Base-by-base conservation (phyloP, 2,888 invertebrate species). In the Dryocosmus kuriphilus region DNA sequence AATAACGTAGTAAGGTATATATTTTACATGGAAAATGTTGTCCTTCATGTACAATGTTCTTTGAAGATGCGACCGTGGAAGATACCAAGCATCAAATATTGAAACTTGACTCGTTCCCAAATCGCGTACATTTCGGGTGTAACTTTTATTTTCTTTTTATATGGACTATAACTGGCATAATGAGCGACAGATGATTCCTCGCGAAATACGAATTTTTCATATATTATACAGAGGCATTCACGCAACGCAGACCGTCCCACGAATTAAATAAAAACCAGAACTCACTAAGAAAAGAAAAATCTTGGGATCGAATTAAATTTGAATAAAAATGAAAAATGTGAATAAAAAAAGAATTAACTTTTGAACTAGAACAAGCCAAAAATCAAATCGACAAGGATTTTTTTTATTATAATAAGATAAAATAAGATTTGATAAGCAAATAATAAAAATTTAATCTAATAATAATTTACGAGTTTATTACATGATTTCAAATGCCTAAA, bases 1-100 rank as follows among this genome's bases (percentile, higher is more conserved):
- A 90, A 90, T 90, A 90, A 90, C 89, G 90, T 88, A 90, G 88
- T 89, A 90, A 87, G 88, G 87, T 89, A 88, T 90, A 90, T 90
- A 90, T 90, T 88, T 90, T 89, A 90, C 89, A 90, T 89, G 89
- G 89, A 90, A 89, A 90, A 88, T 89, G 85, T 81, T 80, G 75
- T 76, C 79, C 77, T 61, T 76, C 62, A 74, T 75, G 85, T 88
- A 84, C 85, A 86, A 83, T 85, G 85, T 81, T 80, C 81, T 80
- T 81, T 77, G 76, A 79, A 77, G 77, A 80, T n/a, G n/a, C n/a
- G n/a, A n/a, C n/a, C n/a, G n/a, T n/a, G n/a, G 76, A 79, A 77
- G 77, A 80, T 24, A 22, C 27, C 65, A 65, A 65, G 65, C 24
- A 46, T 67, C 67, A 67, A 67, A 67, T 67, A 51, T 71, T 71